phyloP scores from a whole-genome alignment of 1,140 invertebrate genomes.

The Cardiocondyla obscurior region DNA sequence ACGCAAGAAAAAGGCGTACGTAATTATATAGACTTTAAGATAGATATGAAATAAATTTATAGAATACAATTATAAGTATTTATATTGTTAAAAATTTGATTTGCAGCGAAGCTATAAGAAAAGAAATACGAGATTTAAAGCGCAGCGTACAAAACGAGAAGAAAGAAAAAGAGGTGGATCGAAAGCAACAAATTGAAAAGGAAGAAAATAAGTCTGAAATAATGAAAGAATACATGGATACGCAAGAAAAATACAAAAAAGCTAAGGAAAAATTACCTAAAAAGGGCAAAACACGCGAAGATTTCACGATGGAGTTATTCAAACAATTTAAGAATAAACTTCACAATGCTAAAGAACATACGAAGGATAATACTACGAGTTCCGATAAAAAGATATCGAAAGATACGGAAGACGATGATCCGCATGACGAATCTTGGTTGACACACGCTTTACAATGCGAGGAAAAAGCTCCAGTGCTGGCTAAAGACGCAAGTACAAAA shows the following conservation, averaged over 20 bases:
- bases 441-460: conserved; percentile 92
- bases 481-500: conserved; percentile 97
- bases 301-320: conserved; percentile 90
- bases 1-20: conserved; percentile 88
- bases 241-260: conserved; percentile 91
- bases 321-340: conserved; percentile 93
- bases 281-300: conserved; percentile 87
- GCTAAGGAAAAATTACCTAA: conserved; percentile 87
- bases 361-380: conserved; percentile 71
- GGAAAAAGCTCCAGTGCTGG: conserved; percentile 90
- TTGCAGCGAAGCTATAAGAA: conserved; percentile 89
- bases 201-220: conserved; percentile 85
- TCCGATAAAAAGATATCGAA: conserved; percentile 65
- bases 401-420: conserved; percentile 80
- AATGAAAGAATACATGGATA: conserved; percentile 89
- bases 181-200: conserved; percentile 82
- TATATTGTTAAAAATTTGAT: conserved; percentile 30
- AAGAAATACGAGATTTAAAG: conserved; percentile 90
- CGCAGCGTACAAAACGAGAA: conserved; percentile 87
- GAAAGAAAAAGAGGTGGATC: conserved; percentile 84
- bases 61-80: conserved; percentile 60
- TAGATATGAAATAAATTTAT: conserved; percentile 24
- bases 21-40: conserved; percentile 44
- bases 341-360: conserved; percentile 86
- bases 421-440: conserved; percentile 88